Conservation (phyloP, 1,140 invertebrate genomes). For the Megalonaias nervosa region DNA sequence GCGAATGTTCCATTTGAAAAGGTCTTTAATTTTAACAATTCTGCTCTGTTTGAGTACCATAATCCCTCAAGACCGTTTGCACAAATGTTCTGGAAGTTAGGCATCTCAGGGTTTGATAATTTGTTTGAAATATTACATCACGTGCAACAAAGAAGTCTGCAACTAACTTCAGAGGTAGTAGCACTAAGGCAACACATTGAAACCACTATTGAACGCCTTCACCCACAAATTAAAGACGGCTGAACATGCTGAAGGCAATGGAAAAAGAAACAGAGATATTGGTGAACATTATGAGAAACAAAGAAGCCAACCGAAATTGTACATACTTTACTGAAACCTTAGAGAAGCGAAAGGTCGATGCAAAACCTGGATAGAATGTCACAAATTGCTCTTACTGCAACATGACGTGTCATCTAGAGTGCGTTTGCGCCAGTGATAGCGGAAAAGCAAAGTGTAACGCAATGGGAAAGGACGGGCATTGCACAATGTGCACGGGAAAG, state of each 20-base stretch:
- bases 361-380: constrained; percentile 36
- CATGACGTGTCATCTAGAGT: constrained; percentile 43
- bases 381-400: constrained; percentile 48
- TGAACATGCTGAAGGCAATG: constrained; percentile 25
- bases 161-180: constrained; percentile 37
- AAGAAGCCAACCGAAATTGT: constrained; percentile 44
- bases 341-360: constrained; percentile 5
- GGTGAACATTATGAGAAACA: constrained; percentile 27
- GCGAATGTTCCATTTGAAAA: constrained; percentile 33
- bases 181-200: constrained; percentile 23
- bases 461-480: constrained; percentile 12
- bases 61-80: neutral
- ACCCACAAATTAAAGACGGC: constrained; percentile 27
- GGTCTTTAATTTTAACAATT: constrained; percentile 43
- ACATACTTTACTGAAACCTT: constrained; percentile 19
- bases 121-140: constrained; percentile 33
- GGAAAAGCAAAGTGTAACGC: constrained; percentile 29
- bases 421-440: constrained; percentile 15
- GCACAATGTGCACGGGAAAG: constrained; percentile 29
- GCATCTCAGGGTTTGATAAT: constrained; percentile 24
- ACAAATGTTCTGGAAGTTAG: constrained; percentile 43
- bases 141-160: constrained; percentile 34
- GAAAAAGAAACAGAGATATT: constrained; percentile 23
- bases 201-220: constrained; percentile 19
- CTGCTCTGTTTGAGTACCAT: constrained; percentile 32